phyloP scores from a whole-genome alignment of 2,797 vertebrate genomes.

The Clamator glandarius region DNA sequence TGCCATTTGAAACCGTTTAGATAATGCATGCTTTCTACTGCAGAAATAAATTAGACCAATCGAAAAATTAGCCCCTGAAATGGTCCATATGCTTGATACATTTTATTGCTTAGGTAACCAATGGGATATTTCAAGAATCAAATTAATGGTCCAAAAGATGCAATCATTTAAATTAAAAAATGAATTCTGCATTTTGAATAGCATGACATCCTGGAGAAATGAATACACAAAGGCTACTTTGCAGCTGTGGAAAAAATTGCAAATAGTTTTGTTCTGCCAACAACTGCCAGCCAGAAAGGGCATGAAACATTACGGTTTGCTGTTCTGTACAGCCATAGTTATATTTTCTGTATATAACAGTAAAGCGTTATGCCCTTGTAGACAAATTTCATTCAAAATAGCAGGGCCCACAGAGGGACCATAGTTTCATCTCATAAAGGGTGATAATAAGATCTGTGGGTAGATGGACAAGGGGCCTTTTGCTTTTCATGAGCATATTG shows the following conservation, averaged over 20 bases:
- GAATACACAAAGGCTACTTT: conserved; percentile 74
- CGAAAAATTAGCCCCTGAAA: conserved; percentile 9
- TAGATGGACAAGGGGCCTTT: conserved; percentile 14
- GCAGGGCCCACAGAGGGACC: conserved; percentile 16
- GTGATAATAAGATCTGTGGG: background rate
- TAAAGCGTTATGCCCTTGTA: conserved; percentile 60
- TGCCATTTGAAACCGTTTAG: conserved; percentile 50
- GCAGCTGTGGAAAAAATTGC: conserved; percentile 78
- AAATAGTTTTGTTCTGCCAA: conserved; percentile 71
- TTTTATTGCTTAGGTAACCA: background rate
- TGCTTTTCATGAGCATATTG: background rate
- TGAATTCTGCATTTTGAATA: conserved; percentile 37
- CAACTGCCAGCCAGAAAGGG: conserved; percentile 68
- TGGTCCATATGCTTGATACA: background rate
- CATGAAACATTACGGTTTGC: conserved; percentile 46
- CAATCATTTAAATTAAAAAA: background rate
- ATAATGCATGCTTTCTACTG: background rate
- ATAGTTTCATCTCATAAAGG: conserved; percentile 20
- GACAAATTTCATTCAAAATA: conserved; percentile 63
- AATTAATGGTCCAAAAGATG: background rate
- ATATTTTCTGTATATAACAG: conserved; percentile 63
- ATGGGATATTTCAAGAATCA: background rate
- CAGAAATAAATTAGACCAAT: background rate
- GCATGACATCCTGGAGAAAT: conserved; percentile 35
- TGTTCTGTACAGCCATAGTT: conserved; percentile 38